Evolutionary conservation across 2,888 invertebrate genomes (phyloP), one percentile per base, ranked within the genome.

Genomic region (Villa cingulata): DNA sequence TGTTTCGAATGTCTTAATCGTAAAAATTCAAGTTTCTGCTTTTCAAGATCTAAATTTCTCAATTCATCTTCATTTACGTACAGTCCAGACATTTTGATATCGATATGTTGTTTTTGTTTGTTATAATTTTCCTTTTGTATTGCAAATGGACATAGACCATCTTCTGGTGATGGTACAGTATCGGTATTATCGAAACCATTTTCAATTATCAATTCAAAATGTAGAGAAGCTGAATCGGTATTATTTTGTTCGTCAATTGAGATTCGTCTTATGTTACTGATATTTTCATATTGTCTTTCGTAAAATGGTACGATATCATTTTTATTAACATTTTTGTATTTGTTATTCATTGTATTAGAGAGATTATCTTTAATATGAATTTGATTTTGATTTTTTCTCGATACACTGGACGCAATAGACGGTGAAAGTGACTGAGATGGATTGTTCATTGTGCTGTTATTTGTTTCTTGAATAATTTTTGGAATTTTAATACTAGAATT

Each of bases 161-260:
- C 68, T 52, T 69, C 69, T 1, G 68, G 69, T 2, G 68, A 67
- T 40, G 63, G 60, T 37, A 68, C 47, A 0, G 59, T 58, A 29
- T 60, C 58, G 4, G 58, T 60, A 50, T 65, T 62, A 50, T 64
- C 58, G 41, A 61, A 58, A 45, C 66, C 65, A 12, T 62, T 62
- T 51, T 70, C 70, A 17, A 70, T 49, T 40, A 70, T 69, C 3
- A 65, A 66, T 55, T 70, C 70, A 44, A 70, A 70, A 45, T 68
- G 66, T 42, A 70, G 51, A 3, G 69, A 69, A 2, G 70, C 70
- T 5, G 66, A 64, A 49, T 70, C 69, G 15, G 61, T 61, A 17
- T 54, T 51, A 19, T 43, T 43, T 32, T 32, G 19, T 4, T 27
- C 14, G 58, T 58, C 57, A 37, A 29, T 37, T 12, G 19, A n/a